Conservation (phyloP, 1,140 invertebrate genomes). For the Ostrea denselamellosa region DNA sequence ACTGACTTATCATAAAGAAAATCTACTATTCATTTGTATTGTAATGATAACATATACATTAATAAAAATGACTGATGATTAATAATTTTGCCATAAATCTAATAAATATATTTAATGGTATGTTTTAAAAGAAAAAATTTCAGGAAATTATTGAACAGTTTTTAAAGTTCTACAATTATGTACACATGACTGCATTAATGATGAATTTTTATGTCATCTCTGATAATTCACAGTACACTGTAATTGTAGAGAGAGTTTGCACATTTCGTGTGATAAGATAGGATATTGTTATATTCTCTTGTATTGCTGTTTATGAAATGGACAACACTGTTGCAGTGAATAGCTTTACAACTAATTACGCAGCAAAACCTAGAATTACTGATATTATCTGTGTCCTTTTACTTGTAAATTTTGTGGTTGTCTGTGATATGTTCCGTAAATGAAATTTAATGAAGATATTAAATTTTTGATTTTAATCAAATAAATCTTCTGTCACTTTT, state of each 20-base stretch:
- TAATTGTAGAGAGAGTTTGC: neutral
- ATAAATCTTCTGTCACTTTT: neutral
- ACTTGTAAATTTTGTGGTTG: conserved; percentile 16
- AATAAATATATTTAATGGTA: neutral
- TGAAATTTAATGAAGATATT: neutral
- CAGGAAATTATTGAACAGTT: neutral
- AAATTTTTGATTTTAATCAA: neutral
- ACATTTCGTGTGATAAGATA: neutral
- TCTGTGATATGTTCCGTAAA: conserved; percentile 12
- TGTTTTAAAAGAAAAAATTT: neutral
- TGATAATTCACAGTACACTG: neutral
- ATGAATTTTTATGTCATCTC: neutral
- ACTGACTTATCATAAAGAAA: neutral
- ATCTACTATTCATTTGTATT: neutral
- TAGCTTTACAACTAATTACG: conserved; percentile 6
- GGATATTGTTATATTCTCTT: neutral
- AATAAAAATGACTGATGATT: too few species aligned
- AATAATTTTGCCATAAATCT: too few species aligned
- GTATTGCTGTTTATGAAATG: neutral
- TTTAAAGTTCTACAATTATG: neutral
- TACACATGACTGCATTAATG: too few species aligned
- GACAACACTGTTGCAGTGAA: neutral
- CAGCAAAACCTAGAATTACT: neutral
- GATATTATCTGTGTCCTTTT: neutral
- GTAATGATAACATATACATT: neutral